Evolutionary conservation across 2,113 vertebrate genomes (phyloP).

Genomic region (Alexandromys fortis): DNA sequence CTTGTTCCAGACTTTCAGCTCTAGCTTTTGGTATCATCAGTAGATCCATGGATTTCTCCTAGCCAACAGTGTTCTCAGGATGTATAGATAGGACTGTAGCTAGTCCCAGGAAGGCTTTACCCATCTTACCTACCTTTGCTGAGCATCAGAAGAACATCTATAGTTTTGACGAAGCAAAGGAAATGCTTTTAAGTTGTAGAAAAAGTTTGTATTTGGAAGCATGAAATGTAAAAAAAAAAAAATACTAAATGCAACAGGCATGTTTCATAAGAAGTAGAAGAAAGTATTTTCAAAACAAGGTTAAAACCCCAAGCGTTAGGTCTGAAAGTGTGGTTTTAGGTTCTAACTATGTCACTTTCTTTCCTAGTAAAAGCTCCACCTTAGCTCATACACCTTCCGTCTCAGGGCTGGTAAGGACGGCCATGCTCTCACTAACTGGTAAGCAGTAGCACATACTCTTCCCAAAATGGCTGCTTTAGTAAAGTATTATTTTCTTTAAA

Average conservation of each 20-base stretch:
- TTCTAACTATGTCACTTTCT: conserved; percentile 56
- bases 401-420: conserved; percentile 83
- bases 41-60: not conserved
- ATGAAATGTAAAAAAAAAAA: not conserved
- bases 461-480: not conserved
- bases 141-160: not conserved
- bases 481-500: conserved; percentile 34
- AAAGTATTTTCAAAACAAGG: not conserved
- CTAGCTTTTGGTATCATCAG: not conserved
- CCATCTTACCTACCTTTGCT: not conserved
- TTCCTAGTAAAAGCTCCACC: conserved; percentile 86
- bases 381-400: conserved; percentile 78
- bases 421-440: conserved; percentile 86
- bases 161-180: not conserved
- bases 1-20: not conserved
- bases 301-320: not conserved
- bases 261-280: not conserved
- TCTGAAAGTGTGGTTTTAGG: not conserved
- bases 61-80: not conserved
- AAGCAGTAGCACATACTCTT: conserved; percentile 74
- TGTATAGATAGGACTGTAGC: not conserved
- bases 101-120: not conserved
- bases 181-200: conserved; percentile 19
- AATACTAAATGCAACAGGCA: not conserved
- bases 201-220: not conserved